A percentile compares a stretch with the other conserved stretches of the same genome.
Conservation (phyloP, 2,797 vertebrate species). For the Craterocephalus amniculus region DNA sequence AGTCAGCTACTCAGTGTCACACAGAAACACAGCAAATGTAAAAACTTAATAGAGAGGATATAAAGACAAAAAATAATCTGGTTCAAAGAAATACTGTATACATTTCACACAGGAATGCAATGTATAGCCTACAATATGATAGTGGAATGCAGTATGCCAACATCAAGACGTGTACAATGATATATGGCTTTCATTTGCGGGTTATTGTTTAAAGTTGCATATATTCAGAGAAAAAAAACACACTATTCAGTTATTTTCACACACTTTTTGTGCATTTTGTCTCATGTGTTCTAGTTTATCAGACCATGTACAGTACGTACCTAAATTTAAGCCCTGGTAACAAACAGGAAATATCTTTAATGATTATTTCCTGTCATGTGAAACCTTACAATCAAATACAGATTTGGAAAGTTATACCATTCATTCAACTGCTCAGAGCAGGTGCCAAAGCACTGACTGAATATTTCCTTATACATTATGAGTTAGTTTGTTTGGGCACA, state of each 20-base stretch:
- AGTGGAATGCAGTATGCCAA: too few species aligned
- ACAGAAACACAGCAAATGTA: too few species aligned
- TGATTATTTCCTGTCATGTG: too few species aligned
- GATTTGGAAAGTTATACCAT: background rate
- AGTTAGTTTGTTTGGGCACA: conserved; percentile 9
- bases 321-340: background rate
- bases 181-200: too few species aligned
- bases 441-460: background rate
- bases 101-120: too few species aligned
- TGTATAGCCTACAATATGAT: too few species aligned
- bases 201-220: background rate
- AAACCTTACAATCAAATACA: background rate
- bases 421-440: background rate
- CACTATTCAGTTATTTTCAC: background rate
- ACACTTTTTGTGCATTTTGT: background rate
- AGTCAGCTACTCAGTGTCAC: too few species aligned
- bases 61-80: too few species aligned
- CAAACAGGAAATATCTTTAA: background rate
- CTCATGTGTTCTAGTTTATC: background rate
- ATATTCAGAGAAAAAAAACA: too few species aligned
- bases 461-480: conserved; percentile 1
- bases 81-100: too few species aligned
- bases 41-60: too few species aligned
- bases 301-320: background rate
- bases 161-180: too few species aligned